A percentile compares a stretch with the other conserved stretches of the same genome.
Conservation (phyloP, 2,888 invertebrate species). For the Gortyna flavago region DNA sequence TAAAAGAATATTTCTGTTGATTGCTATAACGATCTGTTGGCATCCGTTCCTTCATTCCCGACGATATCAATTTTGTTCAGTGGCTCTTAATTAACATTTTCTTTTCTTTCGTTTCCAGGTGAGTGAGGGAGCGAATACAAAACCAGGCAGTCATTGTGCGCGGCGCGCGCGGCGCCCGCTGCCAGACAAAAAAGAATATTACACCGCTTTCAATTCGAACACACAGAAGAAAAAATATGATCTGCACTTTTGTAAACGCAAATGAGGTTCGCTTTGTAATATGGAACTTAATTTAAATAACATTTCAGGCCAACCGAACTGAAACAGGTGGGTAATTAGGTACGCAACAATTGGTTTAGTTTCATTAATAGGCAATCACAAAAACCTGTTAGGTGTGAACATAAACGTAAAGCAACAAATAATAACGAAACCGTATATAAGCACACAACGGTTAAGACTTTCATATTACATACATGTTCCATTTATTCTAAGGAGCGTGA, state of each 20-base stretch:
- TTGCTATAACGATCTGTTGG: conserved; percentile 76
- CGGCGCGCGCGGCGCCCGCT: conserved; percentile 74
- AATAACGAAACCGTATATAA: conserved; percentile 12
- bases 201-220: conserved; percentile 87
- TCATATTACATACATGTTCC: conserved; percentile 31
- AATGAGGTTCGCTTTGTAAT: conserved; percentile 88
- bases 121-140: conserved; percentile 87
- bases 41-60: conserved; percentile 84
- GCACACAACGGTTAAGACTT: conserved; percentile 24
- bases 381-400: conserved; percentile 39
- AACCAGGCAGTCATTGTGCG: conserved; percentile 84
- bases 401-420: conserved; percentile 36
- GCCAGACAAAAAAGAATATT: conserved; percentile 87
- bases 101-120: conserved; percentile 90
- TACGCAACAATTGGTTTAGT: conserved; percentile 70
- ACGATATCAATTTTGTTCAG: conserved; percentile 88
- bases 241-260: conserved; percentile 88
- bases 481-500: conserved; percentile 39
- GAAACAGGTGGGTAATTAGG: conserved; percentile 74
- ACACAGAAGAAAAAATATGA: conserved; percentile 86
- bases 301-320: conserved; percentile 74
- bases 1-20: conserved; percentile 65
- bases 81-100: conserved; percentile 90
- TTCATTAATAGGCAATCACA: conserved; percentile 49
- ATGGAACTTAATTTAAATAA: conserved; percentile 85